phyloP scores from a whole-genome alignment of 2,888 invertebrate genomes.

The Helicoverpa assulta region DNA sequence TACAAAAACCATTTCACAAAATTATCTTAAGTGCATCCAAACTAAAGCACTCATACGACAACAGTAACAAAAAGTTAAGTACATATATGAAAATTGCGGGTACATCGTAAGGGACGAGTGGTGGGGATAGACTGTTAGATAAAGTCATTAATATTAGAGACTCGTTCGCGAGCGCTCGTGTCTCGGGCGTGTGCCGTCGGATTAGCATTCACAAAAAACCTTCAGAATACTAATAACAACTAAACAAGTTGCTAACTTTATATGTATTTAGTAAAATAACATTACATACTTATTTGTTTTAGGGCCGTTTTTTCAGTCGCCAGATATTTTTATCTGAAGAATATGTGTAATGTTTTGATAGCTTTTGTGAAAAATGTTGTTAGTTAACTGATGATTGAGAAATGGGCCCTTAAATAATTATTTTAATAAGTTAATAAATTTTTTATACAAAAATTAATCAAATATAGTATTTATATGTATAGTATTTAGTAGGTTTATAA shows the following conservation, averaged over 20 bases:
- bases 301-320: no score
- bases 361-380: no score
- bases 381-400: no score
- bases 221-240: constrained; percentile 52
- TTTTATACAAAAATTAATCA: no score
- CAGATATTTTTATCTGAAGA: no score
- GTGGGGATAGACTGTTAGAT: constrained; percentile 22
- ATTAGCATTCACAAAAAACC: constrained; percentile 54
- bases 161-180: constrained; percentile 51
- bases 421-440: background rate
- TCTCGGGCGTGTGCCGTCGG: constrained; percentile 44
- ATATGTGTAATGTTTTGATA: no score
- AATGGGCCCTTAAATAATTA: constrained; percentile 1
- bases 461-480: no score
- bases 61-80: constrained; percentile 29
- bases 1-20: background rate
- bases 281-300: background rate
- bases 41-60: constrained; percentile 12
- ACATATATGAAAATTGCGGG: constrained; percentile 27
- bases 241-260: constrained; percentile 25
- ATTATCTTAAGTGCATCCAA: constrained; percentile 2
- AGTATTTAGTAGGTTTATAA: no score
- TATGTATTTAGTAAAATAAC: background rate
- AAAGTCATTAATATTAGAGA: constrained; percentile 56
- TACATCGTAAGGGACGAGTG: constrained; percentile 31